phyloP scores from a whole-genome alignment of 2,797 vertebrate species.

The Emys orbicularis region DNA sequence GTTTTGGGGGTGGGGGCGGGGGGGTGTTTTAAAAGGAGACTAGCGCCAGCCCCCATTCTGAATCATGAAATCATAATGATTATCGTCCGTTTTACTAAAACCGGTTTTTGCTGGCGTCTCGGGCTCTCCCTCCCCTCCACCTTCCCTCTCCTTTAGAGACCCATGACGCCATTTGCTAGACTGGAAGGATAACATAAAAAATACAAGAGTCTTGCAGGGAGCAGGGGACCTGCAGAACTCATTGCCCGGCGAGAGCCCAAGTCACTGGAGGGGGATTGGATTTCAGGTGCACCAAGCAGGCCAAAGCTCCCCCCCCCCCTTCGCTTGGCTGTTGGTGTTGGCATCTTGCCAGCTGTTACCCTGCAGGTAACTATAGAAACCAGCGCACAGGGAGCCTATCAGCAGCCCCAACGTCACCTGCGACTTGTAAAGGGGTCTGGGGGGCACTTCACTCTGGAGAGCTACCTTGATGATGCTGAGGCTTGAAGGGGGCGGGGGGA shows the following conservation, averaged over 20 bases:
- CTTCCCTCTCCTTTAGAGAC: neutral
- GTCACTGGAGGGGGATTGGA: neutral
- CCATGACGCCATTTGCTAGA: neutral
- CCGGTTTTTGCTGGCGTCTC: conserved; percentile 33
- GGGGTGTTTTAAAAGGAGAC: neutral
- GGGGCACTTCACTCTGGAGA: neutral
- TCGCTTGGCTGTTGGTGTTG: conserved; percentile 42
- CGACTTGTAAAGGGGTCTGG: neutral
- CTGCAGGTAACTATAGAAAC: conserved; percentile 70
- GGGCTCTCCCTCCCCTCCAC: neutral
- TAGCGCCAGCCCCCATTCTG: neutral
- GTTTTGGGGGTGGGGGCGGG: too few species aligned
- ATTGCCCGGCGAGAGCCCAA: neutral
- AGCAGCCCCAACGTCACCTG: neutral
- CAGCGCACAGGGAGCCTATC: conserved; percentile 49
- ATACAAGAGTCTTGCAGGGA: neutral
- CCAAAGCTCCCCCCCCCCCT: neutral
- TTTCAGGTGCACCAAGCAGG: neutral
- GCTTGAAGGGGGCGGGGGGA: neutral
- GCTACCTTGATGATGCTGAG: neutral
- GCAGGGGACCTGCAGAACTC: neutral
- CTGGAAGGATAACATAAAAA: neutral
- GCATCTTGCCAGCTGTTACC: conserved; percentile 59
- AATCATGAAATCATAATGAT: neutral
- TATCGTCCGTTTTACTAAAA: conserved; percentile 28